Base-by-base conservation (phyloP, 2,888 invertebrate species). In the Toxonevra muliebris region DNA sequence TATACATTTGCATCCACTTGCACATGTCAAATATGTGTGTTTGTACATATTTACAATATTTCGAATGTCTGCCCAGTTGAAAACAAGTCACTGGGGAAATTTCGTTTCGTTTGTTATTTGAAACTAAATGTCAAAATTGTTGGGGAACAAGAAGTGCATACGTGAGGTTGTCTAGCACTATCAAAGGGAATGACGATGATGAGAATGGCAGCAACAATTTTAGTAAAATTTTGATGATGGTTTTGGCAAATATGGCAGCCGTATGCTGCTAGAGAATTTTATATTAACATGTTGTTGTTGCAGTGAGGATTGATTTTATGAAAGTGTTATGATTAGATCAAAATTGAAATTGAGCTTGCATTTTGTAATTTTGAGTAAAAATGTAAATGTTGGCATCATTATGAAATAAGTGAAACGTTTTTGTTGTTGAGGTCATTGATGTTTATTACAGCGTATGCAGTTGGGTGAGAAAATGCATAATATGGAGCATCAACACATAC, bases 41-140 rank as follows among this genome's bases (percentile, higher is more conserved):
- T 2, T 30, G 30, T 30, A 30, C 2, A 30, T 30, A 30, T 30
- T 30, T 30, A 30, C 30, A 30, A 30, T 30, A 7, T 30, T 30
- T 30, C 7, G 30, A 30, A 30, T 30, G 15, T 13, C 13, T 45
- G 45, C 12, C n/a, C n/a, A n/a, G n/a, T 43, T 10, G 43, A 12
- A 12, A 45, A 12, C 12, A 11, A n/a, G 15, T 17, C 65, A 53
- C 60, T 13, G 11, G 65, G 65, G 65, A 66, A 66, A 66, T 66
- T 61, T 43, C 65, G 53, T 15, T 52, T 10, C n/a, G 15, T 48
- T 45, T 66, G 65, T 60, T 53, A 40, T 50, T 42, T 65, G 58
- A 19, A 5, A 40, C 58, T 65, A 50, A 52, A 58, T 58, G 57
- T 65, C 57, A 13, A 59, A 48, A 59, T 52, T 58, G 50, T 52